These are phyloP conservation scores for Barnardius zonarius DNA, from an alignment of 2,113 vertebrate species.

Conservation along the genomic window DNA sequence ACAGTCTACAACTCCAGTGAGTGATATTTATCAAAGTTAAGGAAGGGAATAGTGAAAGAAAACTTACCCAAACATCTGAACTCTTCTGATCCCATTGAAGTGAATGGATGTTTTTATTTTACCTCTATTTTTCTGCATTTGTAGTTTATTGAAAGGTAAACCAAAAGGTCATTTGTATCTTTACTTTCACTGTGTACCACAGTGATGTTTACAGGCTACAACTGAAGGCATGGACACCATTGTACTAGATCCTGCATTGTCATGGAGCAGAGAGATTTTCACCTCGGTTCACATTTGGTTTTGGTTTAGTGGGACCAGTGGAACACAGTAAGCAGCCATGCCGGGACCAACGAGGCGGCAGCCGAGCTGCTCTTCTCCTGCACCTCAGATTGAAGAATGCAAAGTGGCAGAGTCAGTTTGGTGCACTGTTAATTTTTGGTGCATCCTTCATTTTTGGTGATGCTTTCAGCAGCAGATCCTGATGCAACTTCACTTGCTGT, in stretches of 20 bases:
- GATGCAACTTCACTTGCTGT: neutral
- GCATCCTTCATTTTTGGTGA: neutral
- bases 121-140: neutral
- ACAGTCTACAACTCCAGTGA: neutral
- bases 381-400: neutral
- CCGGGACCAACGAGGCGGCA: fast-evolving
- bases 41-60: neutral
- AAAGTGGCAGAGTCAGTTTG: neutral
- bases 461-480: neutral
- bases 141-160: neutral
- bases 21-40: neutral
- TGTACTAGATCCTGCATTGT: neutral
- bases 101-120: neutral
- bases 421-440: neutral
- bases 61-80: neutral
- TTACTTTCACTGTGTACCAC: fast-evolving
- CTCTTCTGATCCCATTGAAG: neutral
- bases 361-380: neutral
- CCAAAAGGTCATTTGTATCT: neutral
- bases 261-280: neutral
- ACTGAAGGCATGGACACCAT: neutral
- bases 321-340: no score
- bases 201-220: neutral
- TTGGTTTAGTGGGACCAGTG: neutral
- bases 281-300: fast-evolving